phyloP scores from a whole-genome alignment of 2,113 vertebrate genomes.

The Melozone crissalis region DNA sequence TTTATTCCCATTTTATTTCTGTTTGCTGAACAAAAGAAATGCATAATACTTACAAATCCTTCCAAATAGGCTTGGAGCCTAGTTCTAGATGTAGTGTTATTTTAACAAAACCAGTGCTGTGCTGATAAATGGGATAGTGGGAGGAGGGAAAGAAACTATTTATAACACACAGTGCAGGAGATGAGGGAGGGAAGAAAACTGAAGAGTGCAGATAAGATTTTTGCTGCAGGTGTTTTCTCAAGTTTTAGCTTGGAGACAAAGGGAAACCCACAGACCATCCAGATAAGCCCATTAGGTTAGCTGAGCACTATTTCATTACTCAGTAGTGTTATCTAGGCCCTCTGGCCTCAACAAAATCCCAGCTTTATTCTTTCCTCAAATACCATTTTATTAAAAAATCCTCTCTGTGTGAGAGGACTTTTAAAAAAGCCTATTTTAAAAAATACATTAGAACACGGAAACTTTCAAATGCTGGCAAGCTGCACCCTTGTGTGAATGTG shows the following conservation, averaged over 20 bases:
- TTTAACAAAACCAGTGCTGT: conserved; percentile 6
- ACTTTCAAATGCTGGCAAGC: neutral
- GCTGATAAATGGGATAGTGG: neutral
- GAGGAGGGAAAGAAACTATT: conserved; percentile 23
- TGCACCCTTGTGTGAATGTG: neutral
- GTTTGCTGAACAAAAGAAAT: neutral
- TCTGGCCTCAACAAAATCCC: conserved; percentile 14
- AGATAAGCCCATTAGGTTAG: conserved; percentile 40
- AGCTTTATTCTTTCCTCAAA: conserved; percentile 3
- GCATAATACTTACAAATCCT: neutral
- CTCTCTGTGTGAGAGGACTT: neutral
- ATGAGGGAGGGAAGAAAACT: conserved; percentile 14
- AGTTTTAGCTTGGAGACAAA: conserved; percentile 25
- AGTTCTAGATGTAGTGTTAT: neutral
- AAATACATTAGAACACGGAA: neutral
- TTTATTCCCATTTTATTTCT: neutral
- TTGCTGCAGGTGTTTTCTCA: conserved; percentile 31
- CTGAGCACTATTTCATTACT: conserved; percentile 2
- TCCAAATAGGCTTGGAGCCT: neutral
- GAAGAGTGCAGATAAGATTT: conserved; percentile 35
- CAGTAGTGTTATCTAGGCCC: neutral
- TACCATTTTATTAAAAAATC: conserved; percentile 5
- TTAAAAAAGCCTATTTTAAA: neutral
- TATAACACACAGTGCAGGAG: neutral
- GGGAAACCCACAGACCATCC: neutral